Conservation (phyloP, 1,140 invertebrate genomes). For the Microplitis demolitor region DNA sequence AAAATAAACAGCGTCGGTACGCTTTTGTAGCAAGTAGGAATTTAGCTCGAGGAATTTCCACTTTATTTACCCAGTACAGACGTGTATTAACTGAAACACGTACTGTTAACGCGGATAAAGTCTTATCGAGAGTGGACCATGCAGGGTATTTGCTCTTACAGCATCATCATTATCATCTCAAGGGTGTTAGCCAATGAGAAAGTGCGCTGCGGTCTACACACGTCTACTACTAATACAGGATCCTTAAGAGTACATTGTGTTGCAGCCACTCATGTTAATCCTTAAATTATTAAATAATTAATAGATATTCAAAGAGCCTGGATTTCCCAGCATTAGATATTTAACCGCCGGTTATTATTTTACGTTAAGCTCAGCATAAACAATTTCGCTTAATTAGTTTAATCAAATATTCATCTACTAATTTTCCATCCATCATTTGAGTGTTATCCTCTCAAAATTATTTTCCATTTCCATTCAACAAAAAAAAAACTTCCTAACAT, state of each 20-base stretch:
- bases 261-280: slow-evolving; percentile 1
- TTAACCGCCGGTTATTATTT: not conserved
- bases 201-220: not conserved
- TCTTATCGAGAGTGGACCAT: slow-evolving; percentile 21
- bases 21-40: not conserved
- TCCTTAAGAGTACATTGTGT: not conserved
- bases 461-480: too few species aligned
- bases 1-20: too few species aligned
- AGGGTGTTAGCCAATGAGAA: slow-evolving; percentile 12
- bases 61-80: not conserved
- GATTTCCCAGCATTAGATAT: too few species aligned
- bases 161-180: not conserved
- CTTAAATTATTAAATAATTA: slow-evolving; percentile 23
- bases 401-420: too few species aligned
- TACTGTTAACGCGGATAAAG: slow-evolving; percentile 22
- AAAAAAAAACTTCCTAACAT: too few species aligned
- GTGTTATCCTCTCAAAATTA: too few species aligned
- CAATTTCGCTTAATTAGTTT: too few species aligned
- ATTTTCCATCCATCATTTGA: too few species aligned
- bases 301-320: not conserved
- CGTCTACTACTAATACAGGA: not conserved
- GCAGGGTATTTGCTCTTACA: not conserved
- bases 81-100: not conserved
- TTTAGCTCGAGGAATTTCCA: not conserved
- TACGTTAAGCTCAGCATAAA: not conserved